phyloP scores from a whole-genome alignment of 2,797 vertebrate genomes.

The Coilia nasus region DNA sequence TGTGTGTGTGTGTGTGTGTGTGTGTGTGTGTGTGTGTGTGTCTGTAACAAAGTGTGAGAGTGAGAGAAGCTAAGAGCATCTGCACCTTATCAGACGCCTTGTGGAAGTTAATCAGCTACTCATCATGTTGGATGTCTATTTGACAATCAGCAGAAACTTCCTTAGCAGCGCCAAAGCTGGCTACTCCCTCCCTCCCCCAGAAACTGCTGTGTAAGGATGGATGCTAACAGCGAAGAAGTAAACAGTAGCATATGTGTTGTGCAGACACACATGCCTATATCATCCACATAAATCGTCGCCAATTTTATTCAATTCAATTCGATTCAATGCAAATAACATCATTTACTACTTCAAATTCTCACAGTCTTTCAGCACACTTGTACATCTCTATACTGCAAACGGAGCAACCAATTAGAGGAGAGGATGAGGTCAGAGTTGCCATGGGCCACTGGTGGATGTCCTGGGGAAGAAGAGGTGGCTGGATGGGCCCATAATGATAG shows the following conservation, averaged over 20 bases:
- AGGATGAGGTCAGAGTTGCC: slow-evolving; percentile 6
- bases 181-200: background rate
- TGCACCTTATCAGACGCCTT: background rate
- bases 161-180: background rate
- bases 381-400: background rate
- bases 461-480: slow-evolving; percentile 16
- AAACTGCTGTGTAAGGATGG: background rate
- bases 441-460: background rate
- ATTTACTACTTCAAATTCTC: background rate
- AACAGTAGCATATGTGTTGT: background rate
- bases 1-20: no score
- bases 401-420: background rate
- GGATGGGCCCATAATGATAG: slow-evolving; percentile 63
- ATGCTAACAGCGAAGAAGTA: background rate
- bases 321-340: background rate
- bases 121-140: background rate
- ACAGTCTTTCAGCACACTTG: background rate
- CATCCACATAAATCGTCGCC: background rate
- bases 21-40: no score
- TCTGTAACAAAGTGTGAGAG: no score
- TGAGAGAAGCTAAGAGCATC: background rate
- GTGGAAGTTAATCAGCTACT: background rate
- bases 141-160: background rate
- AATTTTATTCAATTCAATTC: background rate
- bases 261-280: background rate